Evolutionary conservation across 2,797 vertebrate genomes (phyloP).

Genomic region (Cossypha niveicapilla): DNA sequence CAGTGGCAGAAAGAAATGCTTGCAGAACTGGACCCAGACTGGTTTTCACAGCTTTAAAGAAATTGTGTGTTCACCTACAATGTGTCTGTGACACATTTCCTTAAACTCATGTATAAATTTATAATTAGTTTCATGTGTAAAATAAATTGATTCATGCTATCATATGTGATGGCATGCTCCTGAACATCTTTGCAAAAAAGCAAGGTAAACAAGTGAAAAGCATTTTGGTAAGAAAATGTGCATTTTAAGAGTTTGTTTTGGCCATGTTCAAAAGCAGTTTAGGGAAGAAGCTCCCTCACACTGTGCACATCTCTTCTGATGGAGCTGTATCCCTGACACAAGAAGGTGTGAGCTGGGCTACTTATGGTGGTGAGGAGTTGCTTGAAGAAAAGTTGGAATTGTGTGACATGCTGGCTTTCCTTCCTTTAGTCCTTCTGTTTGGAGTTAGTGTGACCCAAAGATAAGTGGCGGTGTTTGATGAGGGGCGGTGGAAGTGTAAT

Average conservation of each 20-base stretch:
- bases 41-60: background rate
- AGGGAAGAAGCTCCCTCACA: background rate
- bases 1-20: background rate
- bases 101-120: background rate
- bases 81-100: background rate
- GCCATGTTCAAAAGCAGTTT: background rate
- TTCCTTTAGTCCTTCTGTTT: background rate
- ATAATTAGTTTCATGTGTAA: background rate
- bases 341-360: background rate
- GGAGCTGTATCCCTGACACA: background rate
- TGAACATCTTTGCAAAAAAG: background rate
- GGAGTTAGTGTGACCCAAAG: background rate
- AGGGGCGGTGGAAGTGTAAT: background rate
- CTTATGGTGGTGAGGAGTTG: background rate
- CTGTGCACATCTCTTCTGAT: background rate
- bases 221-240: background rate
- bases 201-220: background rate
- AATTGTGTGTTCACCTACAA: background rate
- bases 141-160: background rate
- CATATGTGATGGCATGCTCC: background rate
- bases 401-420: background rate
- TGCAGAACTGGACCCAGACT: background rate
- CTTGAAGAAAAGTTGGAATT: background rate
- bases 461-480: background rate
- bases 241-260: background rate